phyloP scores from a whole-genome alignment of 2,113 vertebrate genomes.

The Gavia stellata region DNA sequence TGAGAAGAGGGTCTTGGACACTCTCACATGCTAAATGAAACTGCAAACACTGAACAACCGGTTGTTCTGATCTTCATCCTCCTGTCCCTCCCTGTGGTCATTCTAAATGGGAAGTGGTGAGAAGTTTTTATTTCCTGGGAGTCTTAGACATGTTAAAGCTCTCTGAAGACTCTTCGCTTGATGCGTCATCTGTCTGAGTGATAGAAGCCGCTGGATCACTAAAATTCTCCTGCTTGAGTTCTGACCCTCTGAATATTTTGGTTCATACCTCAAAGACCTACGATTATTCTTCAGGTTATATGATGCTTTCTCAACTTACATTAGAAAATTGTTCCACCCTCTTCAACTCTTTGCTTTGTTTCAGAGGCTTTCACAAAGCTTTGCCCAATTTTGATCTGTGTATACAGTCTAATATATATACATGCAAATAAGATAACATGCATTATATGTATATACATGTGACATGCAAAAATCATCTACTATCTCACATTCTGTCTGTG shows the following conservation, averaged over 20 bases:
- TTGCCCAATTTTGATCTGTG: neutral
- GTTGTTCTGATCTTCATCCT: neutral
- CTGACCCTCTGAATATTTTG: neutral
- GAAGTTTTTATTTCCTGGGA: neutral
- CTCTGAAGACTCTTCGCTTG: neutral
- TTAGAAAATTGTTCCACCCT: neutral
- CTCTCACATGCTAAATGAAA: neutral
- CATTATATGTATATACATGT: too few relatives aligned
- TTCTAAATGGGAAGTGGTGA: neutral
- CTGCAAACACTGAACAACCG: neutral
- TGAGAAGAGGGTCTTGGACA: neutral
- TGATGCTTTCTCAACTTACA: neutral
- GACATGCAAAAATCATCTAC: neutral
- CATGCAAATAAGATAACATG: neutral
- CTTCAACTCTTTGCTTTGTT: neutral
- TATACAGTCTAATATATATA: neutral
- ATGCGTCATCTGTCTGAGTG: neutral
- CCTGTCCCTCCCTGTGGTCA: neutral
- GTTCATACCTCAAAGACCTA: neutral
- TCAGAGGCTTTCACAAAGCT: neutral
- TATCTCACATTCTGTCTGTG: neutral
- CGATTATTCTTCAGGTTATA: neutral
- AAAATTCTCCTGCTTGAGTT: neutral
- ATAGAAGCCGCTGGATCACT: neutral
- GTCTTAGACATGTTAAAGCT: neutral